Evolutionary conservation across 2,797 vertebrate genomes (phyloP), one percentile per base, ranked within the genome.

Genomic region (Podargus strigoides): DNA sequence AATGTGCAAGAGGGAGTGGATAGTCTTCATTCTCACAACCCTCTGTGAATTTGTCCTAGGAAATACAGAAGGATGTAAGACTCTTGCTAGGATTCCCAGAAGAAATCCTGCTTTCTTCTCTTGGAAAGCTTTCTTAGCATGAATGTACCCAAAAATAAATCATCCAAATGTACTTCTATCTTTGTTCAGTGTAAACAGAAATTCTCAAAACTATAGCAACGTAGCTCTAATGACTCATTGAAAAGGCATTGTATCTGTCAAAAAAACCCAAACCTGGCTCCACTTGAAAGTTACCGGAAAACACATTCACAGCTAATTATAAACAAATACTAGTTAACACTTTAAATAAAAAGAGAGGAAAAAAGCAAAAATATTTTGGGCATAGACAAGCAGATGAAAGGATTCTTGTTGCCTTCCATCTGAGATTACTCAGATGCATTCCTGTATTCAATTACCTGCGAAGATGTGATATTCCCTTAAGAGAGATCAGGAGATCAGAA

Each of bases 391-490:
- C 89, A 97, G 97, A 98, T 97, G 92, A 97, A 97, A 98, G 96
- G 46, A 77, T 93, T 95, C 92, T 82, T 96, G 89, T 94, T 97
- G 96, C 87, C 49, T 96, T 97, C 97, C 96, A 97, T 97, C 95
- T 97, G 97, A 98, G 96, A 97, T 95, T 97, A 97, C 97, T 98
- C 94, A 97, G 93, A 98, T 95, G 92, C 94, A 69, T 96, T 97
- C 97, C 98, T 98, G 97, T 98, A 97, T 98, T 98, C 97, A 98
- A 97, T 98, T 98, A 98, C 97, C 98, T 97, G 89, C 92, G 94
- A 97, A 97, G 97, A 98, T 97, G 96, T 98, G 98, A 97, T 98
- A 98, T 97, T 97, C 94, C 97, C 97, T 97, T 70, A 96, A 94
- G 98, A 97, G 98, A 97, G 89, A 95, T 95, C 68, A 64, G 87